Base-by-base conservation (phyloP, 2,113 vertebrate genomes). In the Platichthys stellatus region DNA sequence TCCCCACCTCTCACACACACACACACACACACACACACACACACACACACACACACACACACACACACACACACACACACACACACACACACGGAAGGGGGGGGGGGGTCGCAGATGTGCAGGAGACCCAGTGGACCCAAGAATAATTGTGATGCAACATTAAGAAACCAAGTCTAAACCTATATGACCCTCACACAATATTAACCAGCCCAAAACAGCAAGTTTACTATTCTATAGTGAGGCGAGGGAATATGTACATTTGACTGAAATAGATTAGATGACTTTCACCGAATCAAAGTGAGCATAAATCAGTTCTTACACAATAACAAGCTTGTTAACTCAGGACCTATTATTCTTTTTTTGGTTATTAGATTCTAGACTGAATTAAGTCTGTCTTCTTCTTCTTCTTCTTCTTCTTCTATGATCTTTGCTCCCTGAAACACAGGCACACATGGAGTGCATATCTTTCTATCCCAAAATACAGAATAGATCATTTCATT, bases 101-200 rank as follows among this genome's bases (percentile, higher is more conserved):
- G 89, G 80, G 71, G 81, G 73, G 85, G 84, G 81, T 78, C 65
- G 80, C 85, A 79, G 86, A 77, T 88, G 81, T 70, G 82, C 75
- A 85, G 57, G 63, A 76, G 57, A 92, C 89, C 86, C 80, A 82
- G 15, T 73, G 84, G 86, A 87, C 68, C 68, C 47, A 21, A 54
- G 65, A 80, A 71, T 72, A 63, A 80, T 69, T 76, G 78, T 93
- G 93, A 94, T 92, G 92, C 91, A 94, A 94, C 80, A 61, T 74
- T 26, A 23, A 74, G 87, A 91, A 91, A 92, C 76, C 62, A 45
- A 66, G 28, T 35, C 10, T 69, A 20, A 38, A n/a, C n/a, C 38
- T 58, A 53, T 51, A 63, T 70, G 40, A 40, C 7, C 31, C 26
- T 14, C 12, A 18, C 6, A 56, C 15, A 23, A 70, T 56, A 57